phyloP scores from a whole-genome alignment of 2,113 vertebrate genomes.

The Monopterus albus region DNA sequence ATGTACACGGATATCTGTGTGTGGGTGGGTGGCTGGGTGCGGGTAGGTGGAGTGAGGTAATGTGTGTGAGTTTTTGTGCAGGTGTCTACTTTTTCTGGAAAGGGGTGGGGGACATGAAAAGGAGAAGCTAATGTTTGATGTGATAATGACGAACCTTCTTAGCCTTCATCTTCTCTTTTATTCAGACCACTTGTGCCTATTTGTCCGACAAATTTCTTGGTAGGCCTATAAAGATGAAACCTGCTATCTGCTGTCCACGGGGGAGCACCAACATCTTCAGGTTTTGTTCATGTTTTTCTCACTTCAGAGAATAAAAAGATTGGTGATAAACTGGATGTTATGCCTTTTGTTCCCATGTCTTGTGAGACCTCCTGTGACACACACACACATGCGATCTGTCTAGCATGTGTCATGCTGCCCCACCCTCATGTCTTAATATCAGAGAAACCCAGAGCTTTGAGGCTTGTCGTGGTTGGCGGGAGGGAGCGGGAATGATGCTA shows the following conservation, averaged over 20 bases:
- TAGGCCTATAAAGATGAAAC: constrained; percentile 30
- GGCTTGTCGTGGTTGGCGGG: constrained; percentile 48
- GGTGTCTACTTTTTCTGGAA: constrained; percentile 34
- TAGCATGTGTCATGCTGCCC: constrained; percentile 5
- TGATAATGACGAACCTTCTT: constrained; percentile 77
- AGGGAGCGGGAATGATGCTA: constrained; percentile 55
- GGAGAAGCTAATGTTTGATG: constrained; percentile 68
- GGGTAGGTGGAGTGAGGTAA: constrained; percentile 37
- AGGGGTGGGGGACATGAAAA: constrained; percentile 61
- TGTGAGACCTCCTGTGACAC: constrained; percentile 20
- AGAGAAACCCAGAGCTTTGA: constrained; percentile 45
- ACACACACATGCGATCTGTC: not conserved
- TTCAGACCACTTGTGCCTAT: constrained; percentile 61
- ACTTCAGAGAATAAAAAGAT: constrained; percentile 1
- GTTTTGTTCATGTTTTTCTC: constrained; percentile 26
- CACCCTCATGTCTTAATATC: constrained; percentile 41
- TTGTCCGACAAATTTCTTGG: constrained; percentile 72
- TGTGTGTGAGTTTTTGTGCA: constrained; percentile 46
- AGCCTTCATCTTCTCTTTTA: constrained; percentile 63
- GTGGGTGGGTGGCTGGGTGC: not conserved
- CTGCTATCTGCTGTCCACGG: constrained; percentile 11
- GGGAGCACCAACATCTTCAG: constrained; percentile 21
- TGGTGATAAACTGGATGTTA: constrained; percentile 1
- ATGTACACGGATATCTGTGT: not conserved
- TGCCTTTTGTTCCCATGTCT: constrained; percentile 6